Evolutionary conservation across 37 sponge, comb jelly and placozoan genomes (phyloP).

Genomic region (Sycon ciliatum): DNA sequence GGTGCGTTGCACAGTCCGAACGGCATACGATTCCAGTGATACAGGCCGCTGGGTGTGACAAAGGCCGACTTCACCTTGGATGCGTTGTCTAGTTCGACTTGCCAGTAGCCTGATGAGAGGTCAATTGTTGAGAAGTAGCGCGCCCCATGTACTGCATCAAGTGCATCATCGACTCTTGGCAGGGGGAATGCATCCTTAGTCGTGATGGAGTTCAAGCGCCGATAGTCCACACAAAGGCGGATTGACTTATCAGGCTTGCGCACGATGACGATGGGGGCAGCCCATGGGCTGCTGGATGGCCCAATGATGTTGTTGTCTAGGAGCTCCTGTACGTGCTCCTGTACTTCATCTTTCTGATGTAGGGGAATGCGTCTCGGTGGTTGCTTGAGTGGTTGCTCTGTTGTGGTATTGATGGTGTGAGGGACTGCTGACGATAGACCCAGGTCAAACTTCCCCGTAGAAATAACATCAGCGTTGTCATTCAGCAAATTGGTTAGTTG

Average conservation of each 20-base stretch:
- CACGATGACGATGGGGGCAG: conserved; percentile 44
- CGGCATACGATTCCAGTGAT: conserved; percentile 51
- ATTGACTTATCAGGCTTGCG: conserved; percentile 35
- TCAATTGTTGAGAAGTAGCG: conserved; percentile 43
- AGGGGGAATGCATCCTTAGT: conserved; percentile 54
- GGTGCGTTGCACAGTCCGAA: conserved; percentile 52
- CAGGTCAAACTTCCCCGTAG: conserved; percentile 28
- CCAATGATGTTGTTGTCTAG: conserved; percentile 28
- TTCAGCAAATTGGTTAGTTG: not conserved
- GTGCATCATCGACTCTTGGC: conserved; percentile 38
- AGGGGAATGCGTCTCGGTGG: conserved; percentile 28
- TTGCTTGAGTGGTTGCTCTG: conserved; percentile 38
- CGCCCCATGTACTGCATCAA: conserved; percentile 23
- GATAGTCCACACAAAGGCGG: conserved; percentile 51
- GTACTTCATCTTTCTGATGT: conserved; percentile 22
- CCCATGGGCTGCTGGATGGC: conserved; percentile 49
- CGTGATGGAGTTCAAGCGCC: conserved; percentile 35
- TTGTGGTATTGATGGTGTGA: conserved; percentile 40
- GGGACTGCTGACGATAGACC: conserved; percentile 14
- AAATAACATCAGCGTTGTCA: conserved; percentile 23
- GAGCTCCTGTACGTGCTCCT: conserved; percentile 33
- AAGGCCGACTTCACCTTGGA: conserved; percentile 57
- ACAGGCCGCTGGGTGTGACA: conserved; percentile 43
- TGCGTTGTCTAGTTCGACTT: conserved; percentile 27
- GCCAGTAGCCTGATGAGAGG: conserved; percentile 60